Evolutionary conservation across 2,888 invertebrate genomes (phyloP), one percentile per base, ranked within the genome.

Genomic region (Nymphalis polychloros): DNA sequence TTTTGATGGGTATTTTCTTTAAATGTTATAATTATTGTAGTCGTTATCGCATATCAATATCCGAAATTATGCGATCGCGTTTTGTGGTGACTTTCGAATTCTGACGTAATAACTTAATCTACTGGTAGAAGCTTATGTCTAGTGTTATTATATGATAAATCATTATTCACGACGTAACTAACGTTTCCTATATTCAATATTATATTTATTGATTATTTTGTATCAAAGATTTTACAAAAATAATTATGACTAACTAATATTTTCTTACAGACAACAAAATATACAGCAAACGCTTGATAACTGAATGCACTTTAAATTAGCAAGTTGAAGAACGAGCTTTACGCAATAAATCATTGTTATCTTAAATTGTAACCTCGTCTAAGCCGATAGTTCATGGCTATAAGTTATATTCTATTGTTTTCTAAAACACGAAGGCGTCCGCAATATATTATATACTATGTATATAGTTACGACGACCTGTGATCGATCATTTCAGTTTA

Each of bases 381-480:
- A 74, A 75, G 75, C 77, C 75, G 75, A 87, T 85, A 88, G 87
- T 87, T 88, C 90, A 90, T 89, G 90, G 89, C 78, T 76, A 2
- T 55, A 31, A 75, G 35, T 75, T 72, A 75, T 79, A 72, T 72
- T 75, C 75, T 83, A 86, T 88, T 88, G 86, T 89, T 86, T 82
- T 83, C 80, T 73, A 79, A 62, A 63, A 69, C 64, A 62, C 47
- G 68, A 71, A 59, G 68, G 71, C 72, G 72, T 69, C 46, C 47
- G 55, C 52, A 47, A 52, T 67, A 64, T 27, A 65, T 4, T 13
- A 13, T 63, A 63, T 66, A 63, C 47, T 63, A 63, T n/a, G n/a
- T n/a, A n/a, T 66, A 60, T 50, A 41, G 55, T 48, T 63, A 48
- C 63, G 47, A 64, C 63, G 66, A 67, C 69, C 59, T 70, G 62